A percentile compares a stretch with the other conserved stretches of the same genome.
Conservation (phyloP, 2,113 vertebrate genomes). For the Jacana jacana region DNA sequence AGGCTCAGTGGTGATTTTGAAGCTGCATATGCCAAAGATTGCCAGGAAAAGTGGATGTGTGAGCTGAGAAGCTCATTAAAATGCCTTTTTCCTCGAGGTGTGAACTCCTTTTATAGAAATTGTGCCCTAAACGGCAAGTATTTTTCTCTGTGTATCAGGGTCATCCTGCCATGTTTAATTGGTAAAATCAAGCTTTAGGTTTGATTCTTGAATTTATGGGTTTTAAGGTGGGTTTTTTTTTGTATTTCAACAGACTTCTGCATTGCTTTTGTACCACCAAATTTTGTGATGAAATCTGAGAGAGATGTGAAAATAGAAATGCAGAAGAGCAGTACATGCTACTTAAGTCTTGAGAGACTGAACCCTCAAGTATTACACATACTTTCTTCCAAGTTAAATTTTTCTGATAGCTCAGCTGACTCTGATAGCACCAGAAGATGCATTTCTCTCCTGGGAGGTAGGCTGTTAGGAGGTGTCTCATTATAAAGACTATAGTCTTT, state of each 20-base stretch:
- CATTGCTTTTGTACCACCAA: not conserved
- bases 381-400: not conserved
- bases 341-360: not conserved
- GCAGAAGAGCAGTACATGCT: not conserved
- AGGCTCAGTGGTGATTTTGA: not conserved
- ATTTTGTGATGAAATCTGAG: not conserved
- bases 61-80: slow-evolving; percentile 50
- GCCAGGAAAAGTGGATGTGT: slow-evolving; percentile 24
- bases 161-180: slow-evolving; percentile 7
- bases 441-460: not conserved
- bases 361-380: not conserved
- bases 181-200: not conserved
- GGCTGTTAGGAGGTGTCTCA: not conserved
- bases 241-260: not conserved
- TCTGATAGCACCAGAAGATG: not conserved
- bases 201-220: not conserved
- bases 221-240: not conserved
- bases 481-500: not conserved
- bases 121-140: not conserved
- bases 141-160: not conserved
- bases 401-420: not conserved
- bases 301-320: not conserved
- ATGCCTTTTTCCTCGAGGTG: slow-evolving; percentile 6
- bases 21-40: not conserved
- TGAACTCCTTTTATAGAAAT: slow-evolving; percentile 40